phyloP scores from a whole-genome alignment of 2,888 invertebrate species.

The Lasius platythorax region DNA sequence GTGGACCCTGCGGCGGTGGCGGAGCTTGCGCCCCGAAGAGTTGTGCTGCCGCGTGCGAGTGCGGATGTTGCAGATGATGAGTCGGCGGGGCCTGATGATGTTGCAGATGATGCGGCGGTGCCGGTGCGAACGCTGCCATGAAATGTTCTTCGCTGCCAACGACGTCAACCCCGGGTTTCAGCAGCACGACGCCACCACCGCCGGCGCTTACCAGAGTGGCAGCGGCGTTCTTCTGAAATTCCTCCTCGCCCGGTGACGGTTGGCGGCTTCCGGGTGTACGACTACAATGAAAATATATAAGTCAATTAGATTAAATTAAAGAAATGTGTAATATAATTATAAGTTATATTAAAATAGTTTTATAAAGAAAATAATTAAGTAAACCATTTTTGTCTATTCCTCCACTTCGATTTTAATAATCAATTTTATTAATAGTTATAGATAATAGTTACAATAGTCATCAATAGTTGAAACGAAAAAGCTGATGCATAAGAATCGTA shows the following conservation, averaged over 20 bases:
- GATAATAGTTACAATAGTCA: background rate
- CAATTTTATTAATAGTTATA: background rate
- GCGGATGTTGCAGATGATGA: conserved; percentile 87
- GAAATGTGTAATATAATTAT: background rate
- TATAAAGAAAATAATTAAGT: background rate
- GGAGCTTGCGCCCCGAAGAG: conserved; percentile 85
- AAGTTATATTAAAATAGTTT: background rate
- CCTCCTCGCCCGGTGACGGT: conserved; percentile 96
- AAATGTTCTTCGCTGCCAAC: conserved; percentile 84
- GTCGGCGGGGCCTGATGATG: conserved; percentile 86
- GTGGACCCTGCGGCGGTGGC: conserved; percentile 84
- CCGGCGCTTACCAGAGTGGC: conserved; percentile 83
- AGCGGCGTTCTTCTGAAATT: conserved; percentile 88
- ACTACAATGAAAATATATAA: conserved; percentile 86
- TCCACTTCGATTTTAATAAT: background rate
- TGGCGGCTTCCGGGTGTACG: conserved; percentile 96
- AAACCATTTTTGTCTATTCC: background rate
- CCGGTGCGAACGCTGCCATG: conserved; percentile 85
- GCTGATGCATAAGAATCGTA: conserved; percentile 5
- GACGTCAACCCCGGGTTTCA: conserved; percentile 86
- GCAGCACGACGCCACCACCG: conserved; percentile 86
- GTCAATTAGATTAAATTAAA: background rate
- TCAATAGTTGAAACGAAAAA: background rate
- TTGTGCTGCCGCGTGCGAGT: conserved; percentile 86
- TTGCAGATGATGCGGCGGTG: conserved; percentile 87